A percentile compares a stretch with the other conserved stretches of the same genome.
Conservation (phyloP, 2,888 invertebrate genomes). For the Eupithecia subfuscata region DNA sequence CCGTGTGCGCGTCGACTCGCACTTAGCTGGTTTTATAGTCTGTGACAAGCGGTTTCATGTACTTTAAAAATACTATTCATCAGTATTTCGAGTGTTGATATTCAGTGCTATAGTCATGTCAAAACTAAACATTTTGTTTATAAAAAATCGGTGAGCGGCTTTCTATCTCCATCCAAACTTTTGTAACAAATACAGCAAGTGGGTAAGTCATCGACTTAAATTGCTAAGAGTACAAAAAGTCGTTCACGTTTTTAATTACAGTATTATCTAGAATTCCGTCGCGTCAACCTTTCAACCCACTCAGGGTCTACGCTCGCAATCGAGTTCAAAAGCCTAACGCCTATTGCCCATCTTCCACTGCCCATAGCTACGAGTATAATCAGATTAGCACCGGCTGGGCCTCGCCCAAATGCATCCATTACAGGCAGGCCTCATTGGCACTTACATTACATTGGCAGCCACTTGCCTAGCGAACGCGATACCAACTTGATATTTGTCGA, state of each 20-base stretch:
- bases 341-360: neutral
- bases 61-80: too few relatives aligned
- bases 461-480: neutral
- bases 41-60: too few relatives aligned
- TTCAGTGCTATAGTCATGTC: too few relatives aligned
- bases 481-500: conserved; percentile 5
- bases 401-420: conserved; percentile 37
- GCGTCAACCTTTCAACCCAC: neutral
- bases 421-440: conserved; percentile 32
- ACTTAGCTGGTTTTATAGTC: neutral
- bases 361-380: conserved; percentile 19
- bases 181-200: too few relatives aligned
- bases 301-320: neutral
- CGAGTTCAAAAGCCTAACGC: neutral
- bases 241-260: neutral
- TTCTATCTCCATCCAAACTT: too few relatives aligned
- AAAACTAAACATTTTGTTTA: too few relatives aligned
- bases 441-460: conserved; percentile 33
- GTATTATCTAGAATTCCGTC: neutral
- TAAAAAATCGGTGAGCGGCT: too few relatives aligned
- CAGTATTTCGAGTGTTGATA: too few relatives aligned
- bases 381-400: conserved; percentile 32
- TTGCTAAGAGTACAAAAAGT: too few relatives aligned
- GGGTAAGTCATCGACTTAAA: too few relatives aligned
- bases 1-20: too few relatives aligned